Evolutionary conservation across 2,797 vertebrate genomes (phyloP).

Genomic region (Manis pentadactyla): DNA sequence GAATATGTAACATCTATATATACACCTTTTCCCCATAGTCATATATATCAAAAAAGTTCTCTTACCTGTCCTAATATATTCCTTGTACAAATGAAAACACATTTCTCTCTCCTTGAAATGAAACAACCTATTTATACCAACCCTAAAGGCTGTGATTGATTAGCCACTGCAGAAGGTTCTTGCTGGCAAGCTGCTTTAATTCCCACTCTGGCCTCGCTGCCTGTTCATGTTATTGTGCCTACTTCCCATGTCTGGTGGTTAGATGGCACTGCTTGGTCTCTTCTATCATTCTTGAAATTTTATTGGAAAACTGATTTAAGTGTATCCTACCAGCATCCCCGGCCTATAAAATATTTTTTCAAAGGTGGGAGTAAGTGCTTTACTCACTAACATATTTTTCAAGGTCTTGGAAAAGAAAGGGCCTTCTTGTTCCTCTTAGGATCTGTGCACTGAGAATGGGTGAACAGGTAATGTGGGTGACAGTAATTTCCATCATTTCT

Average conservation of each 20-base stretch:
- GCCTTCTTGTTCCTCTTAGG: background rate
- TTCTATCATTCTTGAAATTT: background rate
- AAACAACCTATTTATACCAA: background rate
- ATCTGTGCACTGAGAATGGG: background rate
- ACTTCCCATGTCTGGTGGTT: background rate
- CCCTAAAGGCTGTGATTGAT: background rate
- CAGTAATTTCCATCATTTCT: background rate
- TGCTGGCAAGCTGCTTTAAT: background rate
- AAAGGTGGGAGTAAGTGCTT: background rate
- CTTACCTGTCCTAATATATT: background rate
- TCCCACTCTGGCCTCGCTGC: background rate
- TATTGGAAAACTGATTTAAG: background rate
- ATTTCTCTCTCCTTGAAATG: background rate
- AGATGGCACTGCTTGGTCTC: background rate
- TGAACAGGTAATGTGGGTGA: background rate
- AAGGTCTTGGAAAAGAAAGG: background rate
- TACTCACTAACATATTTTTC: background rate
- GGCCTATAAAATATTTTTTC: background rate
- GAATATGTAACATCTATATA: background rate
- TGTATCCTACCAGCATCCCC: background rate
- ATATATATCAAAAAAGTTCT: background rate
- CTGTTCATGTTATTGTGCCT: background rate
- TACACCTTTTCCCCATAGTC: background rate
- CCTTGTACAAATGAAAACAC: background rate
- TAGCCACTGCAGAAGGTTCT: background rate